Evolutionary conservation across 2,888 invertebrate species (phyloP).

Genomic region (Zygothrica quintamaculata): DNA sequence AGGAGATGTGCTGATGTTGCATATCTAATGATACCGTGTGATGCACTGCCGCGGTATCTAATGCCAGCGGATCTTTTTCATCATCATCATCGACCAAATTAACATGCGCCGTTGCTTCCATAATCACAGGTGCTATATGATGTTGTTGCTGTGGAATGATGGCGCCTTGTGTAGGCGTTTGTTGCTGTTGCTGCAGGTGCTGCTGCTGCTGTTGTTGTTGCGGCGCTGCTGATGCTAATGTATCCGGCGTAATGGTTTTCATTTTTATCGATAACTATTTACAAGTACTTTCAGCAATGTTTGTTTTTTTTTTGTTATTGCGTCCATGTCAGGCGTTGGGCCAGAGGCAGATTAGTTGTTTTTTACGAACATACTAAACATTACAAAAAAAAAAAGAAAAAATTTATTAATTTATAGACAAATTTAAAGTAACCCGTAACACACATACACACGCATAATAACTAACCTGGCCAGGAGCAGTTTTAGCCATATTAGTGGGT

Average conservation of each 20-base stretch:
- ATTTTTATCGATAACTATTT: constrained; percentile 57
- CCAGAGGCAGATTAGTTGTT: constrained; percentile 42
- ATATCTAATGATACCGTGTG: constrained; percentile 24
- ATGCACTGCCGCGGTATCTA: constrained; percentile 62
- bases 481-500: constrained; percentile 65
- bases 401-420: constrained; percentile 4
- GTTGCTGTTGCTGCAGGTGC: constrained; percentile 52
- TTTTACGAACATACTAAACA: constrained; percentile 72
- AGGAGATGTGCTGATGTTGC: constrained; percentile 24
- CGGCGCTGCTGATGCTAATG: constrained; percentile 58
- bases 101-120: constrained; percentile 80
- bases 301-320: constrained; percentile 25
- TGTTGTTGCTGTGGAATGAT: constrained; percentile 67
- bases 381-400: constrained; percentile 7
- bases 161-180: constrained; percentile 46
- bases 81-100: constrained; percentile 82
- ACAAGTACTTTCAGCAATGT: constrained; percentile 49
- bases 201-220: constrained; percentile 26
- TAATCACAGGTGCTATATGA: constrained; percentile 64
- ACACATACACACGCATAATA: no score
- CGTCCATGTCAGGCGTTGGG: constrained; percentile 63
- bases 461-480: constrained; percentile 78
- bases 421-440: constrained; percentile 1
- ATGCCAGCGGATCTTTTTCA: constrained; percentile 83
- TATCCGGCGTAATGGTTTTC: constrained; percentile 76